phyloP scores from a whole-genome alignment of 2,888 invertebrate species.

The Lissonota sp. region DNA sequence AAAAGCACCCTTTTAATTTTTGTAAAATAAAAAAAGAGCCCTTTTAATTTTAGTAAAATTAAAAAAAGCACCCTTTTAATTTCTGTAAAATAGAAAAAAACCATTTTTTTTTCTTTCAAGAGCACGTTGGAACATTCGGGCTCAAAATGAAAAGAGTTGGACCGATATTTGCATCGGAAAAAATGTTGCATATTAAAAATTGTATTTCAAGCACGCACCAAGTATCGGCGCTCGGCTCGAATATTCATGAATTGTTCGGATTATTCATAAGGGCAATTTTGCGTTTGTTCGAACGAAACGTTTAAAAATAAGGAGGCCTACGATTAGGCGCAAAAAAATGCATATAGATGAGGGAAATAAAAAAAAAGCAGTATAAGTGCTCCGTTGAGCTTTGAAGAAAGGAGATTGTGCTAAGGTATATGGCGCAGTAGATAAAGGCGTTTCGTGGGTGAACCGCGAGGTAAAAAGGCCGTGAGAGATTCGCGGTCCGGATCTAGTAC shows the following conservation, averaged over 20 bases:
- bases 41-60: no score
- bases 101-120: no score
- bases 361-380: not conserved
- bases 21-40: no score
- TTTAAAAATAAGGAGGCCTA: not conserved
- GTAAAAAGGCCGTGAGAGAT: constrained; percentile 15
- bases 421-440: constrained; percentile 38
- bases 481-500: constrained; percentile 16
- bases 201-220: no score
- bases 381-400: not conserved
- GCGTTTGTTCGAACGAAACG: not conserved
- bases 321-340: not conserved
- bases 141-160: not conserved
- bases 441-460: constrained; percentile 33
- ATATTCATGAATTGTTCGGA: constrained; percentile 28
- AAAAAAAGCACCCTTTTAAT: no score
- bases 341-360: not conserved
- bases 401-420: constrained; percentile 5
- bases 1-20: no score
- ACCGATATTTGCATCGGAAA: no score
- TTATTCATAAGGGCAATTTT: constrained; percentile 10
- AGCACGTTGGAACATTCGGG: not conserved
- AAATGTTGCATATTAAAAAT: no score
- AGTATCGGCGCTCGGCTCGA: not conserved
- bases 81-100: not conserved